Percentiles rank a stretch among this genome's conserved stretches.
phyloP scores from a whole-genome alignment of 2,113 vertebrate genomes.

The Haliaeetus leucogaster region DNA sequence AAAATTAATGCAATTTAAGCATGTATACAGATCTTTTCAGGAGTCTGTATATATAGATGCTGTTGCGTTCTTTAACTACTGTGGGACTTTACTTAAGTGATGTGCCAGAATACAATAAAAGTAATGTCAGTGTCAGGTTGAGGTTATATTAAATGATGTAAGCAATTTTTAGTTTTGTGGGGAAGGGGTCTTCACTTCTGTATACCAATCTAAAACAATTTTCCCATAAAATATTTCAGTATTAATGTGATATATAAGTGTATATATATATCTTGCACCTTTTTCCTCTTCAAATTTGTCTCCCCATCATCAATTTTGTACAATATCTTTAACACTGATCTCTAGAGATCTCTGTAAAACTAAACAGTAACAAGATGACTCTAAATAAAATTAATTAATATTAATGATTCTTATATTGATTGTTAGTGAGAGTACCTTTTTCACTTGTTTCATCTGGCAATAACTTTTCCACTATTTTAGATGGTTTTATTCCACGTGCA shows the following conservation, averaged over 20 bases:
- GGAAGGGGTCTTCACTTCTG: not conserved
- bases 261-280: not conserved
- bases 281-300: not conserved
- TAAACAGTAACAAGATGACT: not conserved
- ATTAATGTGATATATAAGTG: not conserved
- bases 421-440: not conserved
- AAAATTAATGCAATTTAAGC: not conserved
- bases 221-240: not conserved
- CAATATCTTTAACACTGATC: not conserved
- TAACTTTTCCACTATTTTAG: not conserved
- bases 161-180: not conserved
- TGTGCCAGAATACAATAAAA: not conserved
- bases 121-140: not conserved
- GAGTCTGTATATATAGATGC: not conserved
- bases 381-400: not conserved
- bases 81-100: not conserved
- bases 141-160: rapidly evolving
- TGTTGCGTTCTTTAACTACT: not conserved
- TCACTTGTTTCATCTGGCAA: not conserved
- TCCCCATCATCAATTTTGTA: not conserved
- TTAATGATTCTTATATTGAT: not conserved
- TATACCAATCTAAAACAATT: not conserved
- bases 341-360: not conserved
- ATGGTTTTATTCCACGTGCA: not conserved
- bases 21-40: not conserved